Evolutionary conservation across 2,113 vertebrate genomes (phyloP), one percentile per base, ranked within the genome.

Genomic region (Proteles cristata): DNA sequence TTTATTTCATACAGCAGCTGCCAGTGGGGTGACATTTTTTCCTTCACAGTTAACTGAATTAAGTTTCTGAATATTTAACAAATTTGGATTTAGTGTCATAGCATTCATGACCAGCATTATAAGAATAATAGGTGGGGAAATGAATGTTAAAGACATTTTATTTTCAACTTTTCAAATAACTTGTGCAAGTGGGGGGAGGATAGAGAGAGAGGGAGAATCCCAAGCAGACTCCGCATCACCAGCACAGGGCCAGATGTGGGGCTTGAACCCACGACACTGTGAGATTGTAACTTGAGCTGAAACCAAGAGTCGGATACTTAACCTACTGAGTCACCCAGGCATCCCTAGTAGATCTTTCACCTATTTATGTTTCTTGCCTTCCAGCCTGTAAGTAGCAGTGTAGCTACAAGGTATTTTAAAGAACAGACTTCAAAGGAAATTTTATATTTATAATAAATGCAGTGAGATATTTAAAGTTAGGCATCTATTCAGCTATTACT

Each of bases 391-490:
- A 95, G 16, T 91, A 86, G 50, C 11, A 50, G 9, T 43, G 5
- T 48, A 68, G 31, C 63, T 86, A 17, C 74, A 77, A 94, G 16
- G 69, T 91, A 10, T 93, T 96, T 82, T 83, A 10, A 48, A 90
- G 85, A 79, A 39, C 31, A 11, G 14, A 7, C 53, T 74, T 69
- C 26, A 93, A 5, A 48, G n/a, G 90, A 55, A 63, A 92, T 86
- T 97, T 90, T 81, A 43, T 92, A 58, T 96, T 84, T 88, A n/a
- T n/a, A 21, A 86, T 96, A 82, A 89, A 76, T 96, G 21, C 58
- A 77, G 76, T 88, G 83, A 93, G 50, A 39, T 66, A 93, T 77
- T 93, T 84, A 63, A 76, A 50, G 25, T 68, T 50, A 87, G 28
- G 10, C 69, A 39, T 61, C 19, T 96, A 19, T 73, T 94, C 9